These are phyloP conservation scores for Phodopus roborovskii DNA, from an alignment of 2,113 vertebrate genomes.

Conservation along the genomic window DNA sequence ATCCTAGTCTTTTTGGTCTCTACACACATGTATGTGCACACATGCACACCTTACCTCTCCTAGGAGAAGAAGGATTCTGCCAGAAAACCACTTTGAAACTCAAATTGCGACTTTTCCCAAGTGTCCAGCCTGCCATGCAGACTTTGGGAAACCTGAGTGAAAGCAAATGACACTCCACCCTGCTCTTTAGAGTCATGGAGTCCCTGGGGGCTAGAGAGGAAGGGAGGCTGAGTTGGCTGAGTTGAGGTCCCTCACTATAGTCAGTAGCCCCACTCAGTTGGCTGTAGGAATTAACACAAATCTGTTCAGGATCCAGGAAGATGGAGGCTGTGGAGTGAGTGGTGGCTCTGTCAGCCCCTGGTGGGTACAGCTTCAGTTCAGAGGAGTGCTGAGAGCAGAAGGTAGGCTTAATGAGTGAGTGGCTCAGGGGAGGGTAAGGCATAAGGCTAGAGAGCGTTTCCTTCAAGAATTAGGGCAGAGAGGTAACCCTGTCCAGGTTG, in stretches of 20 bases:
- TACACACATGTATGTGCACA: neutral
- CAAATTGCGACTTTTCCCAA: neutral
- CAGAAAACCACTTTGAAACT: neutral
- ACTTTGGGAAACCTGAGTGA: neutral
- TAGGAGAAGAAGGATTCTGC: neutral
- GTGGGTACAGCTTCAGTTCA: neutral
- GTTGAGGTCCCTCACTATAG: neutral
- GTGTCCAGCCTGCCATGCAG: neutral
- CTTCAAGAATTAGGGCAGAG: conserved; percentile 10
- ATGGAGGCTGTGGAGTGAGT: neutral
- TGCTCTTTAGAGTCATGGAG: neutral
- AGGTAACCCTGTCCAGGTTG: neutral
- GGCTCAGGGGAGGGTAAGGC: fast-evolving
- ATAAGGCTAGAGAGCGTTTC: neutral
- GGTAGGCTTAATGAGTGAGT: neutral
- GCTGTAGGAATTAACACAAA: neutral
- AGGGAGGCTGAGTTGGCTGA: neutral
- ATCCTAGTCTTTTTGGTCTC: neutral
- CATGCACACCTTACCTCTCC: neutral
- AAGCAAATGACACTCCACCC: neutral
- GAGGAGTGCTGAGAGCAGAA: neutral
- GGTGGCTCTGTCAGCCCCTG: neutral
- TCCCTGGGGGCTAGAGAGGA: neutral
- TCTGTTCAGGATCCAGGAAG: neutral
- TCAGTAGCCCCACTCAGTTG: neutral